Evolutionary conservation across 2,888 invertebrate species (phyloP), one percentile per base, ranked within the genome.

Genomic region (Catocala fraxini): DNA sequence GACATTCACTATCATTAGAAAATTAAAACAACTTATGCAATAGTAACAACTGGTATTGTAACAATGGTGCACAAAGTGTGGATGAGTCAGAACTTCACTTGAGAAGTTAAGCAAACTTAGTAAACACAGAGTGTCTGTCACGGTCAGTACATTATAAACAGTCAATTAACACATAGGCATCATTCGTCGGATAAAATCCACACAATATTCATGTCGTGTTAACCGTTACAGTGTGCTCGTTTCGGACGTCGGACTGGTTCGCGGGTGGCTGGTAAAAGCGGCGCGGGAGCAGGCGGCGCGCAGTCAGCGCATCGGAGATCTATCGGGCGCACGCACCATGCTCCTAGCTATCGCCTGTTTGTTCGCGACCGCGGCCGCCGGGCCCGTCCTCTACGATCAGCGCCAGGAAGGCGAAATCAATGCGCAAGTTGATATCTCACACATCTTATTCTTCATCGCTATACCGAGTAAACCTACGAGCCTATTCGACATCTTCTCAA

Each of bases 371-470:
- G 86, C 83, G 68, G 85, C 85, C 71, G 84, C 89, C 70, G 85
- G 87, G 25, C 71, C 75, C n/a, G 65, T 62, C 9, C 10, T n/a
- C 45, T 96, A 95, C 90, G 96, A 97, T 85, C 97, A 97, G 82
- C 95, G 97, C 0, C 97, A 97, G 85, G 96, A 97, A 60, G 97
- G 97, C n/a, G 95, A 96, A 3, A 84, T 95, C 68, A 97, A 98
- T 86, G 95, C 97, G 10, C 95, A 96, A 55, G 96, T 97, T 0
- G 96, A 97, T 83, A 89, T 97, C 9, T 96, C 97, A 71, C 97
- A 97, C 81, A 95, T 97, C 69, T 92, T 97, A 69, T 89, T 97
- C 55, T 86, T 97, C 34, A 85, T 97, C n/a, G 95, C 96, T 0
- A 89, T 96, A 25, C 95, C 95, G 4, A 81, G 86, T 51, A 90